Percentiles rank a stretch among this genome's conserved stretches.
Evolutionary conservation across 2,888 invertebrate species (phyloP).

Genomic region (Sialis lutaria): DNA sequence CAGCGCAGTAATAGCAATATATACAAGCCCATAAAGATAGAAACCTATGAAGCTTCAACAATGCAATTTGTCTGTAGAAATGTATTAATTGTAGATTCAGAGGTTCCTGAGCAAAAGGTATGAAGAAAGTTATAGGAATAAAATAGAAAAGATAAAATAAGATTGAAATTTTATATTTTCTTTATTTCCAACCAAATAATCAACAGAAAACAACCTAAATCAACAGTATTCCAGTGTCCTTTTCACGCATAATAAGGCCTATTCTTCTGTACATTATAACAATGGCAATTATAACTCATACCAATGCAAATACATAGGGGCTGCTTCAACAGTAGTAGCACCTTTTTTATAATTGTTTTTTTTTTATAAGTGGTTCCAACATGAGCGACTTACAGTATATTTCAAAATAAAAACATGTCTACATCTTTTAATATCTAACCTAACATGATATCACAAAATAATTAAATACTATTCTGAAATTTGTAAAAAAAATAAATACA

Average conservation of each 20-base stretch:
- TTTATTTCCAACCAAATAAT: constrained; percentile 19
- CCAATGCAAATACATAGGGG: background rate
- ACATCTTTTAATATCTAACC: background rate
- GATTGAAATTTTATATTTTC: constrained; percentile 8
- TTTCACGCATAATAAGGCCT: constrained; percentile 17
- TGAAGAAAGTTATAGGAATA: too few relatives aligned
- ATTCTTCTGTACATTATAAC: constrained; percentile 13
- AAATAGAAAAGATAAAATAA: too few relatives aligned
- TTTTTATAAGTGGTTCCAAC: background rate
- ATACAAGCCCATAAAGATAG: too few relatives aligned
- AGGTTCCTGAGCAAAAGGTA: too few relatives aligned
- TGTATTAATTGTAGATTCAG: too few relatives aligned
- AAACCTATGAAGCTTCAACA: too few relatives aligned
- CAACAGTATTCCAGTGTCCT: constrained; percentile 15
- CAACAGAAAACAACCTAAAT: constrained; percentile 17
- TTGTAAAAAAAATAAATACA: background rate
- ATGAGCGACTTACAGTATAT: background rate
- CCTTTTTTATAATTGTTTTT: background rate
- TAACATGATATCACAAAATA: background rate
- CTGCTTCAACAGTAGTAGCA: background rate
- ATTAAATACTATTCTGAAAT: background rate
- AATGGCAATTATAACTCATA: constrained; percentile 4
- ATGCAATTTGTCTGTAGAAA: too few relatives aligned
- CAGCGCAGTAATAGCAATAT: too few relatives aligned
- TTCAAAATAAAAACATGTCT: background rate